phyloP scores from a whole-genome alignment of 92 coral and sea anemone species.

The Siderastrea radians region DNA sequence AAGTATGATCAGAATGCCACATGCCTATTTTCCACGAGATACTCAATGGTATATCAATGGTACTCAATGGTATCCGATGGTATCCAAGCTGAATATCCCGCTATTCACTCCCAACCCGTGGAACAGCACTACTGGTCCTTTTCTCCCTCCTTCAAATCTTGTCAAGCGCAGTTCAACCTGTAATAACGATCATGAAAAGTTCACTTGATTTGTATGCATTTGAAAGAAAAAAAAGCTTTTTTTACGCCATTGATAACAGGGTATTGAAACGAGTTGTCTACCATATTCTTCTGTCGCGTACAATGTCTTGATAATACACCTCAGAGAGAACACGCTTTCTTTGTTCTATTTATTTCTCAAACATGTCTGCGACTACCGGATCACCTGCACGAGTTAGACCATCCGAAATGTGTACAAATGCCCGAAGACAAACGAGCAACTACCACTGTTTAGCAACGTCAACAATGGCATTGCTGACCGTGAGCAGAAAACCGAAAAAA shows the following conservation, averaged over 20 bases:
- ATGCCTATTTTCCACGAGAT: conserved; percentile 46
- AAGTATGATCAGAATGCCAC: conserved; percentile 11
- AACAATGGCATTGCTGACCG: too few relatives aligned
- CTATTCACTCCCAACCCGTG: conserved; percentile 70
- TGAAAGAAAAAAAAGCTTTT: background rate
- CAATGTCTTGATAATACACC: too few relatives aligned
- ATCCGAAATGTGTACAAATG: too few relatives aligned
- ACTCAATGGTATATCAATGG: conserved; percentile 41
- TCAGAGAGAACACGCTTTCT: too few relatives aligned
- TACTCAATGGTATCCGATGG: conserved; percentile 13
- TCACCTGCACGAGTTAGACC: too few relatives aligned
- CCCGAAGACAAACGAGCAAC: too few relatives aligned
- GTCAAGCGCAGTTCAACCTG: conserved; percentile 49
- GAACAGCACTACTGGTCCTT: conserved; percentile 61
- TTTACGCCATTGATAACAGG: background rate
- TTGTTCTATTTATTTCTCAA: too few relatives aligned
- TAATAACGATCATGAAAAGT: background rate
- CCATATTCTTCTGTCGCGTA: too few relatives aligned
- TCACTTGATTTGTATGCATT: background rate
- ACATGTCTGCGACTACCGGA: too few relatives aligned
- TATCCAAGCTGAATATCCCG: conserved; percentile 57
- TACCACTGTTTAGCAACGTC: too few relatives aligned
- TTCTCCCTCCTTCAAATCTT: conserved; percentile 52
- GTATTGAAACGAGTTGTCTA: background rate
- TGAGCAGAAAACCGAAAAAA: too few relatives aligned